Evolutionary conservation across 2,113 vertebrate genomes (phyloP), one percentile per base, ranked within the genome.

Genomic region (Xiphias gladius): DNA sequence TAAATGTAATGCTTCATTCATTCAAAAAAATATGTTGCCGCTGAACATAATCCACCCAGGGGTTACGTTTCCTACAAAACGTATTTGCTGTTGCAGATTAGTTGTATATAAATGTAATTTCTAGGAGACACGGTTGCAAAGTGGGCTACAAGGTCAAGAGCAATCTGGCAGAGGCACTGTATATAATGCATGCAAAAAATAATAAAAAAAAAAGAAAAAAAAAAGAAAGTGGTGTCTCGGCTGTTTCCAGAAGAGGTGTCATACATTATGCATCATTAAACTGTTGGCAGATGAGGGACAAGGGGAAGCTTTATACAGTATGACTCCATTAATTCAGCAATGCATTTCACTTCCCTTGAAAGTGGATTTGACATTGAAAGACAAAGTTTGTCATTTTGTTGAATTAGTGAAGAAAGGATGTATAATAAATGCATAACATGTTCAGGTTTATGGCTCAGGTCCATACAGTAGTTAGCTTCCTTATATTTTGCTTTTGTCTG

Each of bases 241-340:
- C 24, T n/a, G 22, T 48, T 63, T 71, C n/a, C 3, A 57, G 24
- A 30, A 20, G 24, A 52, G 32, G 46, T 55, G 50, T 61, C 35
- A 35, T 14, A 72, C 20, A 59, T 12, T 57, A 64, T 61, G 46
- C 5, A 46, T 67, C n/a, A 72, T 22, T 72, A 57, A 67, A 55
- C 5, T 69, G 30, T 2, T 46, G 52, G 24, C 57, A 59, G 35
- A 32, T 22, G 41, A 43, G 11, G 28, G 24, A 65, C 30, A 39
- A 52, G 13, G 9, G 5, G 35, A 59, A 16, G 57, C 48, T 24
- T 69, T 19, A 19, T 9, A 57, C 12, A 57, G 24, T 57, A 57
- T 35, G 8, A 30, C 24, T 48, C 24, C 28, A 55, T 41, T 61
- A 73, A 59, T 32, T 39, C 12, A 61, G 20, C n/a, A 28, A 62